phyloP scores from a whole-genome alignment of 2,888 invertebrate genomes.

The Alviniconcha strummeri region DNA sequence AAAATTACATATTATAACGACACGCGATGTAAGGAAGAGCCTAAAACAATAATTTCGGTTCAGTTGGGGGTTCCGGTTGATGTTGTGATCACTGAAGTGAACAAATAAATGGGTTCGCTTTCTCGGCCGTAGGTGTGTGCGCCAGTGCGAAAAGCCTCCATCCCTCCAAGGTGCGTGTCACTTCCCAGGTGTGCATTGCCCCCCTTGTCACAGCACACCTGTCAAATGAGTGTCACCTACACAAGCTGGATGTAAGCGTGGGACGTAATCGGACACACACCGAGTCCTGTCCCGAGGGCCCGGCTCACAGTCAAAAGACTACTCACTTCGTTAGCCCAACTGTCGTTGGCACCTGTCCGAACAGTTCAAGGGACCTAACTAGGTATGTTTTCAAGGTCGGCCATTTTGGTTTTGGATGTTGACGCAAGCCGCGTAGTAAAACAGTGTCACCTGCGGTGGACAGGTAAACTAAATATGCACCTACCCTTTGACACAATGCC shows the following conservation, averaged over 20 bases:
- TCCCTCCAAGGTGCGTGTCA: too few relatives aligned
- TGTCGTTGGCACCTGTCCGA: constrained; percentile 19
- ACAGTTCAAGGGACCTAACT: constrained; percentile 29
- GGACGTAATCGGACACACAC: neutral
- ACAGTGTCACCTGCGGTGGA: constrained; percentile 50
- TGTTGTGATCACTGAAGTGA: too few relatives aligned
- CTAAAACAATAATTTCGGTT: too few relatives aligned
- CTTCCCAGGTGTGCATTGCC: neutral
- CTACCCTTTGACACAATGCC: constrained; percentile 13
- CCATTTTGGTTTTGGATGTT: constrained; percentile 51
- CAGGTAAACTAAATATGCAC: constrained; percentile 34
- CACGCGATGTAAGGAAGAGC: too few relatives aligned
- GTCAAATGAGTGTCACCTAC: neutral
- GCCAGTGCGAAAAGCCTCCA: too few relatives aligned
- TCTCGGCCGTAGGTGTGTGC: too few relatives aligned
- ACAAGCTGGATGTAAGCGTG: neutral
- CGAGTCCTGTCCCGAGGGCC: too few relatives aligned
- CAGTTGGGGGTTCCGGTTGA: too few relatives aligned
- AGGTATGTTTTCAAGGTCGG: constrained; percentile 44
- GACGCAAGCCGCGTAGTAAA: constrained; percentile 42
- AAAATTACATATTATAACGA: too few relatives aligned
- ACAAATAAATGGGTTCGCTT: too few relatives aligned
- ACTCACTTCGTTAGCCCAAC: too few relatives aligned
- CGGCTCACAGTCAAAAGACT: too few relatives aligned
- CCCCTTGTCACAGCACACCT: neutral